Percentiles rank a stretch among this genome's conserved stretches.
phyloP scores from a whole-genome alignment of 2,888 invertebrate species.

The Metopia argyrocephala region DNA sequence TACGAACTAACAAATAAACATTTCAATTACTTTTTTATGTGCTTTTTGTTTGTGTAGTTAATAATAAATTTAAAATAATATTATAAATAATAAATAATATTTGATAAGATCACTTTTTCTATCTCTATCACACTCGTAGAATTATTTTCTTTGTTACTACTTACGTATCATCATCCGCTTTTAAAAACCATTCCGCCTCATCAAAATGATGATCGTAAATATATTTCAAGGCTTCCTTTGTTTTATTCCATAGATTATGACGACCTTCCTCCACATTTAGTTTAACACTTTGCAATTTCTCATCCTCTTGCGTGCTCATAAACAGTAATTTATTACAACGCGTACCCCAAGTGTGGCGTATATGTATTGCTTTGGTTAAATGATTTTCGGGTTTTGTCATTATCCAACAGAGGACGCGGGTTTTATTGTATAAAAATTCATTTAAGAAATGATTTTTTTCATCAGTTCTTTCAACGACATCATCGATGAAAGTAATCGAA shows the following conservation, averaged over 20 bases:
- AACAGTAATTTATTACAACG: constrained; percentile 92
- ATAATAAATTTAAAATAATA: no score
- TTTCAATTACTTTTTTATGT: no score
- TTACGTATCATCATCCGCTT: constrained; percentile 99
- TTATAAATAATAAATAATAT: no score
- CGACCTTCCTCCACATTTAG: constrained; percentile 90
- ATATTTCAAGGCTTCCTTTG: constrained; percentile 93
- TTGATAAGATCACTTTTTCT: background rate
- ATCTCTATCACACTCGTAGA: background rate
- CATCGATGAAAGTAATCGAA: background rate
- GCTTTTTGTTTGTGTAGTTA: no score
- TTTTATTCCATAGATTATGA: constrained; percentile 95
- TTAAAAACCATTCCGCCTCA: constrained; percentile 97
- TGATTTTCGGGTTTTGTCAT: constrained; percentile 96
- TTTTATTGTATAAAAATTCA: constrained; percentile 79
- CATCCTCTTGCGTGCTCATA: constrained; percentile 86
- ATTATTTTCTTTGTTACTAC: constrained; percentile 73
- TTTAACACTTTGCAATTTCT: constrained; percentile 89
- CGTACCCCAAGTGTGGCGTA: constrained; percentile 96
- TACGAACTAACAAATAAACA: no score
- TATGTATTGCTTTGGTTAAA: constrained; percentile 90
- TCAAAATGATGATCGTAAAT: constrained; percentile 89
- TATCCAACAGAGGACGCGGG: constrained; percentile 95
- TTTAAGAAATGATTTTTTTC: background rate
- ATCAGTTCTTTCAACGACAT: background rate